Evolutionary conservation across 2,113 vertebrate genomes (phyloP).

Genomic region (Origma solitaria): DNA sequence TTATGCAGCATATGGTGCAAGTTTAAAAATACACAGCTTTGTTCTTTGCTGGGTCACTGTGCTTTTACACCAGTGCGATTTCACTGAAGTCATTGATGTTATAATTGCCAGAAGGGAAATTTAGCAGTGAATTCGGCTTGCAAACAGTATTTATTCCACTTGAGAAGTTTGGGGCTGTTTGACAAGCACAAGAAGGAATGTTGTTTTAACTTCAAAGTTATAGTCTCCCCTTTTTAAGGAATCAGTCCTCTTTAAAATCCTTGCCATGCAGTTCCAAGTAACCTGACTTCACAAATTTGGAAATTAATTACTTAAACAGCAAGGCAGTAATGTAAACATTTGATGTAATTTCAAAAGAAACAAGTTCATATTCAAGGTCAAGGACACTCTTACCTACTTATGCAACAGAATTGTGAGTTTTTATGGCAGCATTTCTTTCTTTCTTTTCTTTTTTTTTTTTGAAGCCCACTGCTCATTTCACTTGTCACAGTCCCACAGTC

Average conservation of each 20-base stretch:
- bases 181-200: not conserved
- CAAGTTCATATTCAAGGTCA: not conserved
- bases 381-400: not conserved
- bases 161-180: not conserved
- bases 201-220: not conserved
- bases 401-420: not conserved
- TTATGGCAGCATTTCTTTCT: not conserved
- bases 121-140: not conserved
- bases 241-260: not conserved
- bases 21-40: not conserved
- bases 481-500: not conserved
- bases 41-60: not conserved
- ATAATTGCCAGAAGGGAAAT: not conserved
- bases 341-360: not conserved
- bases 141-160: not conserved
- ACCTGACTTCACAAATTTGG: not conserved
- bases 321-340: not conserved
- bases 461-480: not conserved
- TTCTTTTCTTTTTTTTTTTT: not conserved
- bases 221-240: not conserved
- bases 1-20: not conserved
- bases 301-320: not conserved
- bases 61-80: not conserved
- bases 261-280: not conserved
- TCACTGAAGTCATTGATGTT: not conserved